Evolutionary conservation across 1,140 invertebrate genomes (phyloP).

Genomic region (Drosophila leontia): DNA sequence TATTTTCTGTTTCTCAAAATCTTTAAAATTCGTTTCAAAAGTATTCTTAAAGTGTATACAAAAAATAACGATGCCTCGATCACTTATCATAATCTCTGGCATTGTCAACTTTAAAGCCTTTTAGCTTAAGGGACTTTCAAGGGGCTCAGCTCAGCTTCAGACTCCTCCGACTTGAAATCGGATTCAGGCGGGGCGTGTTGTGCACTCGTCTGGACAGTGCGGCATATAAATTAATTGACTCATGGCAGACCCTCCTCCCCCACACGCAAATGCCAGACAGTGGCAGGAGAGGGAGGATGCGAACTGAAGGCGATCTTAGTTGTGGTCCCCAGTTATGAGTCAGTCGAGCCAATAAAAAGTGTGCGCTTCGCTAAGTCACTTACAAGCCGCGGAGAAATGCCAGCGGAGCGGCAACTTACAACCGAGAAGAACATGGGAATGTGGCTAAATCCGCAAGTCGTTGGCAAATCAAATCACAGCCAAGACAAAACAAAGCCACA

Average conservation of each 20-base stretch:
- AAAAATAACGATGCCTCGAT: conserved; percentile 22
- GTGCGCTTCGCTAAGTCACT: conserved; percentile 67
- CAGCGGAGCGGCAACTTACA: conserved; percentile 51
- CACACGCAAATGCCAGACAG: background rate
- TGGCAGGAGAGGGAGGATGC: background rate
- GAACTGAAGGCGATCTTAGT: conserved; percentile 11
- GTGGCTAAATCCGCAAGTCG: conserved; percentile 68
- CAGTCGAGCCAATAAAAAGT: conserved; percentile 67
- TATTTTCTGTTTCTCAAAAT: background rate
- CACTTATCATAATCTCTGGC: conserved; percentile 47
- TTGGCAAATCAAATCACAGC: conserved; percentile 64
- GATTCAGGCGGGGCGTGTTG: conserved; percentile 66
- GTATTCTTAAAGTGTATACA: conserved; percentile 1
- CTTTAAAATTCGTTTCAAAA: background rate
- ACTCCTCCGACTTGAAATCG: background rate
- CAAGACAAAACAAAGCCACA: conserved; percentile 52
- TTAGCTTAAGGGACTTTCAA: conserved; percentile 33
- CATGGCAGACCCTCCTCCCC: conserved; percentile 49
- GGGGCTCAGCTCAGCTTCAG: conserved; percentile 13
- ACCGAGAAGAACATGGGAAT: conserved; percentile 54
- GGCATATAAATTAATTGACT: conserved; percentile 76
- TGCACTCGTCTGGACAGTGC: conserved; percentile 68
- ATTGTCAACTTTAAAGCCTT: conserved; percentile 59
- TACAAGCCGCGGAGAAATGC: conserved; percentile 55
- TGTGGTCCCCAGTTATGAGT: conserved; percentile 43